Base-by-base conservation (phyloP, 2,888 invertebrate genomes). In the Chalcis sispes region DNA sequence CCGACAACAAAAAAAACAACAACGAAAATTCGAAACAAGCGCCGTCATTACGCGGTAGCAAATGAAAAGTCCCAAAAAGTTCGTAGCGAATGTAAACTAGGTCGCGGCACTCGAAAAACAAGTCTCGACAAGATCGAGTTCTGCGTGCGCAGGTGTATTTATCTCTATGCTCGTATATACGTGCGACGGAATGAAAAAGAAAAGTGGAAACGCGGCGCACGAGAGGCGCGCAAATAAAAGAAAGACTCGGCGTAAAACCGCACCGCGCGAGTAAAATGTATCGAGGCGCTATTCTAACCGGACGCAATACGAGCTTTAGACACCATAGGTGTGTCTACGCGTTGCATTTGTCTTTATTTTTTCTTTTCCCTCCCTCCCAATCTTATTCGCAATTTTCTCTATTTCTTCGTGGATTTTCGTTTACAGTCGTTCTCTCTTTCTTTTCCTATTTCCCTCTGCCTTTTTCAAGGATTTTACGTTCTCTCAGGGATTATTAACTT, bases 261-360 rank as follows among this genome's bases (percentile, higher is more conserved):
- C 29, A 52, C 27, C 27, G 48, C 8, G 27, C 18, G 58, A 72
- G 56, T 64, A 13, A 42, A 42, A 79, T 77, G 76, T 77, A 80
- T 78, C 72, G 78, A 76, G 77, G 76, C 36, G 67, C 69, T 80
- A 77, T 79, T 79, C 79, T 75, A 75, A 40, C 70, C 67, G 67
- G 59, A 59, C 66, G 42, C n/a, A 15, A 67, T 50, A 10, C 4
- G 36, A 71, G 69, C n/a, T n/a, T n/a, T n/a, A n/a, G n/a, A n/a
- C n/a, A n/a, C 29, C 29, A 10, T 29, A 10, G 23, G 23, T 70
- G 67, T 73, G 77, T 78, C 32, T 72, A 62, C 56, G 56, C 62
- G 75, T 67, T 61, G 64, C 32, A 69, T 71, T 56, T 70, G 71
- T 65, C 65, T 10, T 42, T 69, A 61, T 15, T 61, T 61, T 61